Conservation (phyloP, 2,888 invertebrate species). For the Drosophila mettleri region DNA sequence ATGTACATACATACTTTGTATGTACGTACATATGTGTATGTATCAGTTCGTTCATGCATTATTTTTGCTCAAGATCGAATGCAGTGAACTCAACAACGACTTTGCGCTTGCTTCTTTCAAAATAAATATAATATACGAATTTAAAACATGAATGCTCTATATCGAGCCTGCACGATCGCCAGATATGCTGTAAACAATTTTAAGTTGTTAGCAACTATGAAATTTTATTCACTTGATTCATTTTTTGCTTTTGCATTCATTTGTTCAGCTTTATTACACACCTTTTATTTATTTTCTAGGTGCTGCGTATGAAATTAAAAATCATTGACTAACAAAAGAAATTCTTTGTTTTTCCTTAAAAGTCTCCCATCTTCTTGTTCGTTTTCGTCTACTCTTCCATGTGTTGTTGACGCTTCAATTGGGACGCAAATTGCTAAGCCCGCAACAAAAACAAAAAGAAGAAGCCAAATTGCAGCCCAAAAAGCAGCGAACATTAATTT, state of each 20-base stretch:
- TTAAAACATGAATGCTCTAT: constrained; percentile 23
- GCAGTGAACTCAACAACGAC: constrained; percentile 76
- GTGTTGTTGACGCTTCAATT: constrained; percentile 57
- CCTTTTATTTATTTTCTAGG: too few species aligned
- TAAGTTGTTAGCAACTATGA: background rate
- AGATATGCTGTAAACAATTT: background rate
- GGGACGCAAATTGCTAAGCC: constrained; percentile 65
- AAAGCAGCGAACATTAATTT: constrained; percentile 44
- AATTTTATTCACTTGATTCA: background rate
- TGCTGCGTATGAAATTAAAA: background rate
- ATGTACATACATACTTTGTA: background rate
- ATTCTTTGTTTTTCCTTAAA: constrained; percentile 77
- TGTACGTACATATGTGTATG: background rate
- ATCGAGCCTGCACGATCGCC: background rate
- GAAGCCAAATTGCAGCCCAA: constrained; percentile 45
- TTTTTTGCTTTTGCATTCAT: background rate
- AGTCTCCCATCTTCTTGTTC: constrained; percentile 1
- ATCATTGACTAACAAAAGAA: constrained; percentile 67
- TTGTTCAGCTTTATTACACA: background rate
- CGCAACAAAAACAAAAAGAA: constrained; percentile 23
- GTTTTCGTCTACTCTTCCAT: constrained; percentile 6
- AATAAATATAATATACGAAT: constrained; percentile 70
- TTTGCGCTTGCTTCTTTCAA: constrained; percentile 75
- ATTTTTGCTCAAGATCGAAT: constrained; percentile 53
- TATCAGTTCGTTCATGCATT: constrained; percentile 50